These are phyloP conservation scores for Chunga burmeisteri DNA, from an alignment of 2,113 vertebrate genomes.

Conservation along the genomic window DNA sequence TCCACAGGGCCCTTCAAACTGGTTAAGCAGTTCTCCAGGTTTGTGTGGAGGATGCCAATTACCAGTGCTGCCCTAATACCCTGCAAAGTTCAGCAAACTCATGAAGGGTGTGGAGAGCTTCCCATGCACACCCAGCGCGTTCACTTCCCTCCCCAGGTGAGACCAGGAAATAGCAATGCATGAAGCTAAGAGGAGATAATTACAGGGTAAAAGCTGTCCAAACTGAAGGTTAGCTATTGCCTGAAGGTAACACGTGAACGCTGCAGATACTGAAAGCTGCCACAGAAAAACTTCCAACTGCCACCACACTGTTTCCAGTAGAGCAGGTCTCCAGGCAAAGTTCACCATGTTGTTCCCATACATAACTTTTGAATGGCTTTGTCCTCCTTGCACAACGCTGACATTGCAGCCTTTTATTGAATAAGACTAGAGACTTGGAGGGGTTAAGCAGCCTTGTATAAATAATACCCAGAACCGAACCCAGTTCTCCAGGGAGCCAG, in stretches of 20 bases:
- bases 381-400: not conserved
- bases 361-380: not conserved
- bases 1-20: not conserved
- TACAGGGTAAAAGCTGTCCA: slow-evolving; percentile 25
- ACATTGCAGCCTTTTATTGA: not conserved
- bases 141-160: slow-evolving; percentile 19
- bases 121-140: slow-evolving; percentile 38
- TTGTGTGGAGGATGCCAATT: not conserved
- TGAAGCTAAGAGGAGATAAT: slow-evolving; percentile 32
- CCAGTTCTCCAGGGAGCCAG: not conserved
- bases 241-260: not conserved
- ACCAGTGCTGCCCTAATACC: slow-evolving; percentile 17
- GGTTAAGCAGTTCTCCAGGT: not conserved
- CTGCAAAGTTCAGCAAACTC: slow-evolving; percentile 7
- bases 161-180: slow-evolving; percentile 17
- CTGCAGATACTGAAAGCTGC: not conserved
- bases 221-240: not conserved
- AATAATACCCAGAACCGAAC: not conserved
- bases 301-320: not conserved
- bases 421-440: not conserved
- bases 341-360: not conserved
- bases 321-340: not conserved
- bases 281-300: not conserved
- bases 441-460: not conserved
- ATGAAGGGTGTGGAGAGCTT: slow-evolving; percentile 30